Evolutionary conservation across 37 sponge, comb jelly and placozoan genomes (phyloP), one percentile per base, ranked within the genome.

Genomic region (Lycopodina hypogea): DNA sequence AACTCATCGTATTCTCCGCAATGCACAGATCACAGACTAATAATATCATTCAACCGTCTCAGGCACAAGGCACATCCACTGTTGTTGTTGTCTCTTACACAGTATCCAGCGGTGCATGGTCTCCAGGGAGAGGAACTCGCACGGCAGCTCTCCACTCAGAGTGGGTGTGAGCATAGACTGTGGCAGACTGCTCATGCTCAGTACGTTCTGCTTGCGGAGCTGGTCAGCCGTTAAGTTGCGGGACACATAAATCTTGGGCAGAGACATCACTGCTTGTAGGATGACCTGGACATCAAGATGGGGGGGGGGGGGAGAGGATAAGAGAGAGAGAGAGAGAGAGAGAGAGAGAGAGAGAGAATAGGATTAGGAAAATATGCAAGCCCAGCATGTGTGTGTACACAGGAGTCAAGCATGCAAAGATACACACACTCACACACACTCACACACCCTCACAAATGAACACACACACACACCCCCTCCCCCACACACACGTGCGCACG

Each of bases 51-150:
- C n/a, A n/a, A n/a, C n/a, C n/a, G n/a, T n/a, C n/a, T n/a, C n/a
- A n/a, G n/a, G n/a, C n/a, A n/a, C n/a, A n/a, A n/a, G n/a, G n/a
- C n/a, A n/a, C 9, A 45, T 45, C 48, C 48, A 45, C 9, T 9
- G 48, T 9, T 45, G 48, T 9, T 12, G 4, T 4, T 45, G 8
- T 45, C 48, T 14, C 26, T 14, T 24, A 58, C 95, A 68, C 8
- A 93, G 87, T 7, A 96, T 96, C 96, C 96, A 96, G 56, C 90
- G 70, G 45, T 80, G 69, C 68, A 93, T 84, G 86, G 79, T 68
- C 67, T 93, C 89, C 58, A 93, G 71, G 0, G 94, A 93, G 36
- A 96, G 84, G 59, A 86, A 84, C 52, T 96, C 91, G 76, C 89
- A 86, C 45, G 91, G 83, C 62, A 96, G 79, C 77, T 96, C 84